Evolutionary conservation across 2,797 vertebrate genomes (phyloP).

Genomic region (Miichthys miiuy): DNA sequence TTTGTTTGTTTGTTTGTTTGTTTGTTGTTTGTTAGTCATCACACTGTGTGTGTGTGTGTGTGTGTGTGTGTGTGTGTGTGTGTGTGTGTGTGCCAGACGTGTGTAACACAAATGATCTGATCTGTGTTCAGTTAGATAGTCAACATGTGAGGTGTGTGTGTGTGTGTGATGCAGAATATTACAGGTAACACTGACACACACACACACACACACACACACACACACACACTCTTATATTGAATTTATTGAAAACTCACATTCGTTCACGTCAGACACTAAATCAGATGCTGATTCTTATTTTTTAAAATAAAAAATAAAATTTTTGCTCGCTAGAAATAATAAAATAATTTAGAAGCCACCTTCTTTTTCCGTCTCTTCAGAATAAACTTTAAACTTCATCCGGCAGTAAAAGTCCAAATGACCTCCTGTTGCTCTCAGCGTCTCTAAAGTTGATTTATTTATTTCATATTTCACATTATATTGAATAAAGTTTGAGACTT

Average conservation of each 20-base stretch:
- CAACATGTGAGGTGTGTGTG: not conserved
- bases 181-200: not conserved
- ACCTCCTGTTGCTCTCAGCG: not conserved
- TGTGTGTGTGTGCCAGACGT: too few relatives aligned
- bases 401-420: not conserved
- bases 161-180: not conserved
- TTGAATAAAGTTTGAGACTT: not conserved
- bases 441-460: not conserved
- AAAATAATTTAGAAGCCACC: too few relatives aligned
- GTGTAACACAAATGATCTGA: too few relatives aligned
- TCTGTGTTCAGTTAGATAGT: too few relatives aligned
- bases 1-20: too few relatives aligned
- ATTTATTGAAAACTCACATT: too few relatives aligned
- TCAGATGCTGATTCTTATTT: not conserved
- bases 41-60: too few relatives aligned
- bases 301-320: not conserved
- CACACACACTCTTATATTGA: too few relatives aligned
- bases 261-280: not conserved
- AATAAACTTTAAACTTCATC: constrained; percentile 1
- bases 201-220: too few relatives aligned
- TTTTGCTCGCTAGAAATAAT: not conserved
- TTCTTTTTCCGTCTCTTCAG: not conserved
- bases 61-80: too few relatives aligned
- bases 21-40: too few relatives aligned
- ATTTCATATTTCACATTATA: not conserved